Percentiles rank a stretch among this genome's conserved stretches.
These are phyloP conservation scores for Tolmerus cingulatus DNA, from an alignment of 2,888 invertebrate genomes.

Conservation along the genomic window DNA sequence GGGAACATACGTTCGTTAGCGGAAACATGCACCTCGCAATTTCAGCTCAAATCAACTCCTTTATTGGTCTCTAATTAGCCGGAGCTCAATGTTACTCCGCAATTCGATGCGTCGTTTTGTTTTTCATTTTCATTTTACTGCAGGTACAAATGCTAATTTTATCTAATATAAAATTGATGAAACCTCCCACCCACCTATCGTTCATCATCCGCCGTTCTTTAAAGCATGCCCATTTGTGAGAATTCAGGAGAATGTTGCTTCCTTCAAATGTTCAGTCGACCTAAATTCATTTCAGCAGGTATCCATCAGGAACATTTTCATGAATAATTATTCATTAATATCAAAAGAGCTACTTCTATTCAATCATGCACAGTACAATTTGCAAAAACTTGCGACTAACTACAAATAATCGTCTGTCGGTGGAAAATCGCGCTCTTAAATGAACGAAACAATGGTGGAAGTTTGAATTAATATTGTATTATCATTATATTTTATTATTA, in stretches of 20 bases:
- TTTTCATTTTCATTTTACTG: neutral
- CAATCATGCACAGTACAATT: no score
- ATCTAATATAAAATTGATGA: neutral
- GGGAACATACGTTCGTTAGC: constrained; percentile 14
- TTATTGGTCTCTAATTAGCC: constrained; percentile 46
- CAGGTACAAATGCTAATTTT: neutral
- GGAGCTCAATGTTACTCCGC: neutral
- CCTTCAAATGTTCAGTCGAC: neutral
- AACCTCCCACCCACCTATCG: neutral
- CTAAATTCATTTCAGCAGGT: neutral
- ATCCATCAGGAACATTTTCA: neutral
- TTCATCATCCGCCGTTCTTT: neutral
- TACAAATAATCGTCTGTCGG: no score
- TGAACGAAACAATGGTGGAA: no score
- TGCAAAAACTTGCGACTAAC: no score
- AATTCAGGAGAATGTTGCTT: neutral
- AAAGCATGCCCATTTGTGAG: neutral
- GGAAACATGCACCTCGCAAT: constrained; percentile 41
- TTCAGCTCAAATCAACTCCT: constrained; percentile 45
- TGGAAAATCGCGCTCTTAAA: no score
- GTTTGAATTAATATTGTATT: no score
- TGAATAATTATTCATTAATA: neutral
- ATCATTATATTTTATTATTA: no score
- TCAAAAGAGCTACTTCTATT: no score
- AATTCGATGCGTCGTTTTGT: neutral